Evolutionary conservation across 2,113 vertebrate genomes (phyloP).

Genomic region (Taurulus bubalis): DNA sequence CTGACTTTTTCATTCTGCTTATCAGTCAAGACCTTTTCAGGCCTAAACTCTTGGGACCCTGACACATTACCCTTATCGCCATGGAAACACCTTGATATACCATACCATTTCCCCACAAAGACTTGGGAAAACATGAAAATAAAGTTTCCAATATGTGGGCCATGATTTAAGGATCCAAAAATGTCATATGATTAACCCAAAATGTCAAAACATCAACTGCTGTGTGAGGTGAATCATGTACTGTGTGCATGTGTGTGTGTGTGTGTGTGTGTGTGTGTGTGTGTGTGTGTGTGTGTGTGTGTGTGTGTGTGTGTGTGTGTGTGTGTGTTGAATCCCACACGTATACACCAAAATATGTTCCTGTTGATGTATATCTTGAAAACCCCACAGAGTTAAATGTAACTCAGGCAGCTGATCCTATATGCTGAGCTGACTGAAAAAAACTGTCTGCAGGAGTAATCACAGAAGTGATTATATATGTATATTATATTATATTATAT

Average conservation of each 20-base stretch:
- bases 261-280: constrained; percentile 7
- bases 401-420: not conserved
- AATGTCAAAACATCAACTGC: constrained; percentile 65
- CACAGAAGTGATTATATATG: not conserved
- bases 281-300: constrained; percentile 7
- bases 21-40: constrained; percentile 78
- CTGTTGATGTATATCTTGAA: constrained; percentile 24
- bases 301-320: not conserved
- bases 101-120: constrained; percentile 62
- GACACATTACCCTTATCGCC: constrained; percentile 78
- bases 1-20: constrained; percentile 78
- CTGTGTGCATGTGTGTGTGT: constrained; percentile 10
- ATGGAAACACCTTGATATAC: constrained; percentile 78
- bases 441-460: not conserved
- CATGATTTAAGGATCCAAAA: constrained; percentile 60
- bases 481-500: too few species aligned
- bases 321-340: constrained; percentile 18
- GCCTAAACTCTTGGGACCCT: constrained; percentile 66
- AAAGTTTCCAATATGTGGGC: constrained; percentile 68
- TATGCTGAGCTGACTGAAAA: not conserved
- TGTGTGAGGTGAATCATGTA: constrained; percentile 37
- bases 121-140: constrained; percentile 61
- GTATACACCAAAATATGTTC: constrained; percentile 17
- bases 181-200: constrained; percentile 63
- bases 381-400: constrained; percentile 10